Evolutionary conservation across 92 coral and sea anemone species (phyloP), one percentile per base, ranked within the genome.

Genomic region (Paramuricea clavata): DNA sequence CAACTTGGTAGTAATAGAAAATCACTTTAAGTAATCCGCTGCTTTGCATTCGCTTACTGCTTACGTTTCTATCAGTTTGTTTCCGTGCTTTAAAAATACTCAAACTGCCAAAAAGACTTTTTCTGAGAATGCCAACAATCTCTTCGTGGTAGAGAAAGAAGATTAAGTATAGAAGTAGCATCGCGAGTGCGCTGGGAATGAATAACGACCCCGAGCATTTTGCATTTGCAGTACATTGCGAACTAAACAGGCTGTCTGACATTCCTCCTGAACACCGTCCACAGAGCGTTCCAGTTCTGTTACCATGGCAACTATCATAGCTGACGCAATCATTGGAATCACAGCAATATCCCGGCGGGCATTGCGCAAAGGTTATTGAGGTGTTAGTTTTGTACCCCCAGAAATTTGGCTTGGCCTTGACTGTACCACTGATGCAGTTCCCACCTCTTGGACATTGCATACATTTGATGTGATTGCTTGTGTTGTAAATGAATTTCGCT

Each of bases 341-440:
- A 25, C 83, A 78, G 31, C 83, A 78, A 54, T 78, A 78, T 30
- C 41, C 49, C 32, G 83, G 83, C 39, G 83, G 83, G 41, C 83
- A 78, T 78, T 35, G 47, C 26, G 62, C 68, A 30, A 78, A 78
- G 2, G n/a, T 33, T 21, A 78, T 39, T 35, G 35, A 21, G 23
- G 33, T 33, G 36, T 78, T 57, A 1, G 25, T 31, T 72, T 72
- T 72, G 32, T 72, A 72, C 6, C 78, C 78, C 78, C 78, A 72
- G 50, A 72, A 72, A 72, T 78, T 78, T 33, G 83, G 83, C 31
- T 12, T 16, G 27, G 83, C 83, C 54, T 60, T 78, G 0, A 78
- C 44, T 25, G 25, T 10, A 3, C 83, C 83, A 49, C 49, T 21
- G 0, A n/a, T 16, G 32, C 83, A 78, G 36, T 12, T 30, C 8